Conservation (phyloP, 2,113 vertebrate species). For the Coracopsis vasa region DNA sequence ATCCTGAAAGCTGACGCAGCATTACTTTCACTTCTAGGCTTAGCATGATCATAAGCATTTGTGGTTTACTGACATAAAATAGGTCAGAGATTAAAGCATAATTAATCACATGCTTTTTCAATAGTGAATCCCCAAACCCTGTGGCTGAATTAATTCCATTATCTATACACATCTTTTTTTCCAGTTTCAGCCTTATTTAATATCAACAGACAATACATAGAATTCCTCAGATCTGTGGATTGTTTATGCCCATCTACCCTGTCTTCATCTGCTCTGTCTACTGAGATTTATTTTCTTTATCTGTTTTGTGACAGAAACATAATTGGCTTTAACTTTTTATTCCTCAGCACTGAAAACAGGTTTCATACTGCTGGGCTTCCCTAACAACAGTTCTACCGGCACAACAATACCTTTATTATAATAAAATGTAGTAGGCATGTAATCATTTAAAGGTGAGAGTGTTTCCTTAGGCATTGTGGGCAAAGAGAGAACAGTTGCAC, state of each 20-base stretch:
- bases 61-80: constrained; percentile 49
- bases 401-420: neutral
- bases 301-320: neutral
- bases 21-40: constrained; percentile 39
- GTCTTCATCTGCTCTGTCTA: neutral
- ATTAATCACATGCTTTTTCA: constrained; percentile 43
- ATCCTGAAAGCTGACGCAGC: constrained; percentile 20
- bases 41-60: constrained; percentile 5
- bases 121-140: neutral
- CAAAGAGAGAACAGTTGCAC: neutral
- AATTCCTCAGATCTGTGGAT: neutral
- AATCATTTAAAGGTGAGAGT: neutral
- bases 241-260: neutral
- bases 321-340: neutral
- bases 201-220: neutral
- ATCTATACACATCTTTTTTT: neutral
- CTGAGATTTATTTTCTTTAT: neutral
- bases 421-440: neutral
- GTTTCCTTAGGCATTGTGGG: neutral
- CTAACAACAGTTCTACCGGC: neutral
- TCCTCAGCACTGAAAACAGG: neutral
- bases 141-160: neutral
- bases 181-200: neutral
- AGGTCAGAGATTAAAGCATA: constrained; percentile 36
- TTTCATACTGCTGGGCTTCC: neutral